Conservation (phyloP, 2,113 vertebrate species). For the Sinocyclocheilus anophthalmus region DNA sequence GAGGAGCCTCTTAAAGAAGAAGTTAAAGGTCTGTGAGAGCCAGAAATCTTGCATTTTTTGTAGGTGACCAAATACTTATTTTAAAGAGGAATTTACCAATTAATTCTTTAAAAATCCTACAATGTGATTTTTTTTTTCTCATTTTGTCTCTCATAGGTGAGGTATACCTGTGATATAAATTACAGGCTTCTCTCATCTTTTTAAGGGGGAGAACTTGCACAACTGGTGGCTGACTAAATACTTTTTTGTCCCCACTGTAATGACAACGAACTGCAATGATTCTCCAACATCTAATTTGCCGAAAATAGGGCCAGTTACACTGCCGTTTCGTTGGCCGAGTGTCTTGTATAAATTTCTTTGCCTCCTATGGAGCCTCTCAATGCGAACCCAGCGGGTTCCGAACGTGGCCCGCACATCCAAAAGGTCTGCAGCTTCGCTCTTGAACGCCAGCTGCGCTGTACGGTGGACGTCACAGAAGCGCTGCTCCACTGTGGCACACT, state of each 20-base stretch:
- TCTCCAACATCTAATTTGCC: background rate
- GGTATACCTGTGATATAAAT: no score
- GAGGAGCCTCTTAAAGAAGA: no score
- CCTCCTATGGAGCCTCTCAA: background rate
- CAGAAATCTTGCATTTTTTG: no score
- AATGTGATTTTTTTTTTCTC: no score
- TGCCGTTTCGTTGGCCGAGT: background rate
- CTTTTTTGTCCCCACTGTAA: background rate
- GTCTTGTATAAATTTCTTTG: background rate
- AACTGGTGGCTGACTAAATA: no score
- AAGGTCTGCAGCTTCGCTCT: background rate
- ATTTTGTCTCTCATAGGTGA: no score
- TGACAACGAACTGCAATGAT: background rate
- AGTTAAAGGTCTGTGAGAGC: no score
- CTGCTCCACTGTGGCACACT: conserved; percentile 43
- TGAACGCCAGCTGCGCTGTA: conserved; percentile 10
- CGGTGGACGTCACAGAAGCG: conserved; percentile 19
- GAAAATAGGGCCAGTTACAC: background rate
- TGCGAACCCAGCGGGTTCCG: background rate
- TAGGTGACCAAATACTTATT: no score
- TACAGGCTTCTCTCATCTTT: no score
- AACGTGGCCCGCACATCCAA: background rate
- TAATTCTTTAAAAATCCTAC: no score
- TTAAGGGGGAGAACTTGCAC: no score
- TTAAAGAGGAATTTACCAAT: no score